phyloP scores from a whole-genome alignment of 2,797 vertebrate genomes.

The Lagocephalus sceleratus region DNA sequence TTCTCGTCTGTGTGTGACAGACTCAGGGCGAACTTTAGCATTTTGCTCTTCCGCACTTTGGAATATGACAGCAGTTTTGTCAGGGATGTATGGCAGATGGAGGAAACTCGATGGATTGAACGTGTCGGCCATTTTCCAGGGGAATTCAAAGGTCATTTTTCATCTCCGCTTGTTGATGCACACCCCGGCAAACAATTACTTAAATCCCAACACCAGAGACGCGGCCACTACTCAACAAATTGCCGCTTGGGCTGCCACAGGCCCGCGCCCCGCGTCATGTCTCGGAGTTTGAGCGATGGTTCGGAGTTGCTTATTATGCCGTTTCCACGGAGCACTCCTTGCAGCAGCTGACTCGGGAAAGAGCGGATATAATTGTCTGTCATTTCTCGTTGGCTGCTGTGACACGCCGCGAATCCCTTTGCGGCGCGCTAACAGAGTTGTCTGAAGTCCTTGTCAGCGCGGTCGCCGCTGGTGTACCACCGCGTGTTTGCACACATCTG shows the following conservation, averaged over 20 bases:
- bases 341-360: constrained; percentile 63
- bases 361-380: constrained; percentile 68
- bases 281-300: constrained; percentile 56
- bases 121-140: constrained; percentile 1
- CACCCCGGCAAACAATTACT: constrained; percentile 16
- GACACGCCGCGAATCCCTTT: constrained; percentile 58
- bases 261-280: constrained; percentile 40
- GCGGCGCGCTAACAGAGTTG: constrained; percentile 58
- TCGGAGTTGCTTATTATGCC: constrained; percentile 64
- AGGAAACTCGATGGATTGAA: constrained; percentile 12
- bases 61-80: neutral
- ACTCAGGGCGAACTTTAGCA: constrained; percentile 11
- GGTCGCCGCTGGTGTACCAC: constrained; percentile 21
- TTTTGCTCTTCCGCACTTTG: constrained; percentile 2
- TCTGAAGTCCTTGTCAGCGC: constrained; percentile 58
- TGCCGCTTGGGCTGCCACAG: constrained; percentile 49
- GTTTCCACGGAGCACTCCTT: constrained; percentile 59
- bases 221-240: constrained; percentile 65
- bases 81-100: neutral
- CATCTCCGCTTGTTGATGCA: constrained; percentile 41
- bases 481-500: constrained; percentile 48
- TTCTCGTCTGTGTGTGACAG: constrained; percentile 3
- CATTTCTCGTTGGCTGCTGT: constrained; percentile 61
- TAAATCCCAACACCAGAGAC: constrained; percentile 42
- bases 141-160: constrained; percentile 34